phyloP scores from a whole-genome alignment of 2,797 vertebrate genomes.

The Bradypus variegatus region DNA sequence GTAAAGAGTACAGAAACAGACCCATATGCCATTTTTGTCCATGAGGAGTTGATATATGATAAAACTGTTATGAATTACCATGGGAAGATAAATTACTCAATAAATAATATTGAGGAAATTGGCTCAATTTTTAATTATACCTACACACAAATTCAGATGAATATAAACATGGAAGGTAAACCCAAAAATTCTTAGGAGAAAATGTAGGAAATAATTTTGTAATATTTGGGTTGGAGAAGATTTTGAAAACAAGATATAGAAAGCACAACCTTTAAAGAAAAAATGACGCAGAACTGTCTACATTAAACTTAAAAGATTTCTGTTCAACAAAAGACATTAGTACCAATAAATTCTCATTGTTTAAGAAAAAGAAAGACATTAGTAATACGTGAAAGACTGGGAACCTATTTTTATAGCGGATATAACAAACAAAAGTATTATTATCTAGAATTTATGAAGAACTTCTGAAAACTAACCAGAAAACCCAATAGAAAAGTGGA shows the following conservation, averaged over 20 bases:
- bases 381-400: background rate
- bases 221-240: background rate
- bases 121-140: background rate
- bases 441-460: background rate
- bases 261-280: background rate
- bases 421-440: background rate
- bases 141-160: background rate
- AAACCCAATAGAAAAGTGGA: background rate
- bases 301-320: background rate
- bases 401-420: background rate
- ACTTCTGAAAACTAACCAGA: background rate
- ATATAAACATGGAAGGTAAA: background rate
- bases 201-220: background rate
- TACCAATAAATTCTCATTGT: background rate
- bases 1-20: background rate
- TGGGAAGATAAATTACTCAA: background rate
- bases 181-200: background rate
- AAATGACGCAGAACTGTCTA: background rate
- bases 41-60: background rate
- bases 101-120: background rate
- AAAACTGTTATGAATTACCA: constrained; percentile 1
- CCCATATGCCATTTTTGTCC: background rate
- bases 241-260: background rate
- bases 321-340: background rate
- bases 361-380: background rate